phyloP scores from a whole-genome alignment of 2,797 vertebrate genomes.

The Sebastes alutus region DNA sequence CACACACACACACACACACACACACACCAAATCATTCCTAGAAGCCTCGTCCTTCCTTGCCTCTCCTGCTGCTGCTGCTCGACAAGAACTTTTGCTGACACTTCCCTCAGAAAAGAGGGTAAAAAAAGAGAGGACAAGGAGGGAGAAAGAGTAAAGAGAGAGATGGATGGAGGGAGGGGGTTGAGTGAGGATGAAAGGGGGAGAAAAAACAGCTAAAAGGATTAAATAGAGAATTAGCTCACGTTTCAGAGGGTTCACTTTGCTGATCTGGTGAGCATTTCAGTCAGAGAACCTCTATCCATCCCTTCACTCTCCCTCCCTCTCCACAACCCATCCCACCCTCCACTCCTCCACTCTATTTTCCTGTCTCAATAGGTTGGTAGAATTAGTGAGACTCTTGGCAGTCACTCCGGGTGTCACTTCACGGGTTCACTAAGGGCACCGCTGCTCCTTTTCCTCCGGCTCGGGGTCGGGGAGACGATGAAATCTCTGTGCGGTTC shows the following conservation, averaged over 20 bases:
- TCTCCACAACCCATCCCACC: constrained; percentile 49
- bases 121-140: constrained; percentile 19
- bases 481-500: constrained; percentile 83
- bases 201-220: constrained; percentile 76
- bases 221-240: constrained; percentile 84
- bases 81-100: constrained; percentile 78
- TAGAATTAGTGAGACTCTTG: constrained; percentile 77
- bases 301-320: constrained; percentile 52
- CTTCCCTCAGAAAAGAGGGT: constrained; percentile 49
- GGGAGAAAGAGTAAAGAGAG: constrained; percentile 50
- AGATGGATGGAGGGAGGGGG: constrained; percentile 26
- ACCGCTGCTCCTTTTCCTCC: constrained; percentile 64
- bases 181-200: constrained; percentile 62
- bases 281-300: constrained; percentile 67
- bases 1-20: constrained; percentile 24
- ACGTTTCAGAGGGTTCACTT: constrained; percentile 81
- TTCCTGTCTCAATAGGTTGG: constrained; percentile 72
- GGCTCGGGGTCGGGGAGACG: constrained; percentile 75
- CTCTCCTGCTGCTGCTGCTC: constrained; percentile 59
- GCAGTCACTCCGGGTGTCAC: constrained; percentile 82
- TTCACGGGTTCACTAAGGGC: constrained; percentile 81
- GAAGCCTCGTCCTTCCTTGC: constrained; percentile 49
- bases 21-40: constrained; percentile 38
- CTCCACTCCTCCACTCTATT: constrained; percentile 69
- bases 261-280: constrained; percentile 82